phyloP scores from a whole-genome alignment of 2,888 invertebrate species.

The Andrena marginata region DNA sequence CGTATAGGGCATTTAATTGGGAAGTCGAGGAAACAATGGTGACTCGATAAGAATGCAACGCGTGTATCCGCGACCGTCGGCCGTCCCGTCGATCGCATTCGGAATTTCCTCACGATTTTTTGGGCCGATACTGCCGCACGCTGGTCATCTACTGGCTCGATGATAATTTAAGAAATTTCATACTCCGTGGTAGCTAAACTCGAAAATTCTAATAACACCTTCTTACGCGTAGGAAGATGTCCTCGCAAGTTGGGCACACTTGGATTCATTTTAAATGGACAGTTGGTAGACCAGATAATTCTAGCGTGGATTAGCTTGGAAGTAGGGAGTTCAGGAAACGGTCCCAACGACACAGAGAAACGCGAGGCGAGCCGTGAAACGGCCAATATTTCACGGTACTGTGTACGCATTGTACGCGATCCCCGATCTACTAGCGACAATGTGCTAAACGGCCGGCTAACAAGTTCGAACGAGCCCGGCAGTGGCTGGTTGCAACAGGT shows the following conservation, averaged over 20 bases:
- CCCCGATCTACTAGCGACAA: slow-evolving; percentile 34
- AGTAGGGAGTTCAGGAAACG: background rate
- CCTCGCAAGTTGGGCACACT: background rate
- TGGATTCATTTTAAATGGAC: background rate
- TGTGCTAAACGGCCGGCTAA: slow-evolving; percentile 51
- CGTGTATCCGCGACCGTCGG: background rate
- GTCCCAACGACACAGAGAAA: slow-evolving; percentile 6
- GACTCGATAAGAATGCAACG: slow-evolving; percentile 43
- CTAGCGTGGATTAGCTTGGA: background rate
- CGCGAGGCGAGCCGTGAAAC: slow-evolving; percentile 35
- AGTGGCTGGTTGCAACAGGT: slow-evolving; percentile 43
- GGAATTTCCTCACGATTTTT: slow-evolving; percentile 18
- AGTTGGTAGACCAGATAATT: background rate
- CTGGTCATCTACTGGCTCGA: background rate
- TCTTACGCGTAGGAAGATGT: too few species aligned
- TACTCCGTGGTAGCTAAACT: too few species aligned
- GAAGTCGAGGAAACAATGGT: slow-evolving; percentile 72
- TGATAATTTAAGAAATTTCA: too few species aligned
- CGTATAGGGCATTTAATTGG: slow-evolving; percentile 77
- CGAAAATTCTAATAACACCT: too few species aligned
- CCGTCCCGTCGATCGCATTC: slow-evolving; percentile 10
- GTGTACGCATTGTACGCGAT: slow-evolving; percentile 30
- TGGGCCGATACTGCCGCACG: background rate
- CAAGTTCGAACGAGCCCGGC: slow-evolving; percentile 51
- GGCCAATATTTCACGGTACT: slow-evolving; percentile 55